Evolutionary conservation across 2,113 vertebrate genomes (phyloP).

Genomic region (Salvelinus alpinus): DNA sequence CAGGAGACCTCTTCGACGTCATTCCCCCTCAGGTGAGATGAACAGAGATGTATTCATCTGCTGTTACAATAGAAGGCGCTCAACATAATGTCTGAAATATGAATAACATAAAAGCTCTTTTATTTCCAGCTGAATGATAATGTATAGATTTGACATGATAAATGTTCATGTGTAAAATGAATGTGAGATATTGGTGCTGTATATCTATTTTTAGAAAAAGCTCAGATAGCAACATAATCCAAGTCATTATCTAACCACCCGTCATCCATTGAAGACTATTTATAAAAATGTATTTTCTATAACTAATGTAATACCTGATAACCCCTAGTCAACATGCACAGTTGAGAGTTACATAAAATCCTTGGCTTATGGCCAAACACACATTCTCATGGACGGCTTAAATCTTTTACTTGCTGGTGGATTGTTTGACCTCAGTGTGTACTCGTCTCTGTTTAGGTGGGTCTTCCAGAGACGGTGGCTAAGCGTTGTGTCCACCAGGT

Average conservation of each 20-base stretch:
- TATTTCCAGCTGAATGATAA: not conserved
- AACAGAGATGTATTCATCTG: not conserved
- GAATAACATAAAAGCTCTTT: no score
- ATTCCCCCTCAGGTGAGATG: constrained; percentile 78
- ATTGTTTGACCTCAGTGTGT: not conserved
- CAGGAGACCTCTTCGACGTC: constrained; percentile 81
- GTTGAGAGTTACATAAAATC: constrained; percentile 9
- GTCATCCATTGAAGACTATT: not conserved
- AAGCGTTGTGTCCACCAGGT: constrained; percentile 82
- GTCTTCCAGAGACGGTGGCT: constrained; percentile 72
- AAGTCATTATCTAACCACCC: not conserved
- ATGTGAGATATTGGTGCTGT: not conserved
- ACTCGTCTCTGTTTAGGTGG: constrained; percentile 62
- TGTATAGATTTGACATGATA: not conserved
- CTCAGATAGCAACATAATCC: not conserved
- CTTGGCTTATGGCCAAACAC: not conserved
- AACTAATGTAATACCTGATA: not conserved
- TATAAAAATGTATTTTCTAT: not conserved
- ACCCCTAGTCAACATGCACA: constrained; percentile 5
- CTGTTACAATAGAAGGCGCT: not conserved
- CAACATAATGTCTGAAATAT: not conserved
- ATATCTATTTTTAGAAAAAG: not conserved
- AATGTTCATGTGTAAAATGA: not conserved
- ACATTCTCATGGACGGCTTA: constrained; percentile 1
- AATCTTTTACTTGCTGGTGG: not conserved